Conservation (phyloP, 1,140 invertebrate species). For the Trichomalopsis sarcophagae region DNA sequence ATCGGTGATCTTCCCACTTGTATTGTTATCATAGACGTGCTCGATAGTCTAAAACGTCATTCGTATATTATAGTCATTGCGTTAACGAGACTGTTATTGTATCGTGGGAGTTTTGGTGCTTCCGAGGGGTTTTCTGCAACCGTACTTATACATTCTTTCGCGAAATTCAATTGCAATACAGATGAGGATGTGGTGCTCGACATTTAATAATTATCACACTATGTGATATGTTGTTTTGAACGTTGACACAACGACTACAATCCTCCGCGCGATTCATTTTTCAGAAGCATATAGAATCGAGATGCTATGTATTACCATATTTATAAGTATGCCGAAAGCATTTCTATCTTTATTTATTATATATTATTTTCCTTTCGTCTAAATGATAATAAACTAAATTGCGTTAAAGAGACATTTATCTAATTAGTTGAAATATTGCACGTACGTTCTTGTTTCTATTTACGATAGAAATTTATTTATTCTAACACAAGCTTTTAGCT, state of each 20-base stretch:
- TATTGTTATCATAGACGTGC: neutral
- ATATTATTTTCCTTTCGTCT: neutral
- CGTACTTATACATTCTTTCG: neutral
- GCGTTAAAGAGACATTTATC: neutral
- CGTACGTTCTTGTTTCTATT: slow-evolving; percentile 17
- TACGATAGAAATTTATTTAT: slow-evolving; percentile 16
- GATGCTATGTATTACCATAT: neutral
- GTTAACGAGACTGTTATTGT: neutral
- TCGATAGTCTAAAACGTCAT: neutral
- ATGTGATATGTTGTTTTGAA: slow-evolving; percentile 38
- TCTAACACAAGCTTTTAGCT: slow-evolving; percentile 1
- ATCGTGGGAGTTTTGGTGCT: neutral
- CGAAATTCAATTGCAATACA: slow-evolving; percentile 2
- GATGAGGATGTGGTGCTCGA: slow-evolving; percentile 2
- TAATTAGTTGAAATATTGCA: slow-evolving; percentile 49
- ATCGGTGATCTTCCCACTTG: slow-evolving; percentile 22
- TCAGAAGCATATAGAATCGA: slow-evolving; percentile 17
- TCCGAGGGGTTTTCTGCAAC: neutral
- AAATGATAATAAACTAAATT: slow-evolving; percentile 32
- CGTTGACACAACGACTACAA: slow-evolving; percentile 14
- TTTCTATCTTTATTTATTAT: neutral
- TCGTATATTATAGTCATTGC: neutral
- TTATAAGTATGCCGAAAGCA: slow-evolving; percentile 31
- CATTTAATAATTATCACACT: slow-evolving; percentile 15
- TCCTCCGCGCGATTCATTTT: neutral